Conservation (phyloP, 2,888 invertebrate species). For the Nemapogon koenigi region DNA sequence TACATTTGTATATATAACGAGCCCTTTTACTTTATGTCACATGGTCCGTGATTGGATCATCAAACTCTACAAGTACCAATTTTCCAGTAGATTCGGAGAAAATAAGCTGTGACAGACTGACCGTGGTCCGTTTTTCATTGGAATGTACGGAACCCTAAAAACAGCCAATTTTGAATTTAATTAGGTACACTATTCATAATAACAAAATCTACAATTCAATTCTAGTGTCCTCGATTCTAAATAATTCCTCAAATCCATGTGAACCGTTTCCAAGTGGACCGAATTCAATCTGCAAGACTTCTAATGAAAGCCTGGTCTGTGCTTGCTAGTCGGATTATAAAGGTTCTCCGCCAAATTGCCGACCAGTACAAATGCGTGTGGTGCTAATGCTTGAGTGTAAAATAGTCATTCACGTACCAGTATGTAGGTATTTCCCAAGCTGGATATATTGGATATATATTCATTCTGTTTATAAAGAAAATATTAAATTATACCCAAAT, state of each 20-base stretch:
- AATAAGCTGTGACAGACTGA: slow-evolving; percentile 70
- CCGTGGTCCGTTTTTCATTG: slow-evolving; percentile 81
- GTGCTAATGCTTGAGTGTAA: slow-evolving; percentile 76
- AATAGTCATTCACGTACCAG: slow-evolving; percentile 77
- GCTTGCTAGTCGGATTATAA: slow-evolving; percentile 72
- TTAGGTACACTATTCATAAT: too few species aligned
- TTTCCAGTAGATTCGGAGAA: too few species aligned
- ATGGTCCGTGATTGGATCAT: too few species aligned
- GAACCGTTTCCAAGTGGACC: slow-evolving; percentile 82
- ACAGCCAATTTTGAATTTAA: slow-evolving; percentile 12
- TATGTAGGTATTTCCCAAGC: slow-evolving; percentile 73
- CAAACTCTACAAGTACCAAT: too few species aligned
- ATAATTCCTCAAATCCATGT: slow-evolving; percentile 58
- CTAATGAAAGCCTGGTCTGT: slow-evolving; percentile 74
- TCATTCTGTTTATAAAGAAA: too few species aligned
- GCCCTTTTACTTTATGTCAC: too few species aligned
- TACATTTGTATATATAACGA: too few species aligned
- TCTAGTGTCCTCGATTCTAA: slow-evolving; percentile 25
- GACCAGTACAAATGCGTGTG: slow-evolving; percentile 76
- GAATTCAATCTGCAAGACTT: slow-evolving; percentile 72
- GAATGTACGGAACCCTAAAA: slow-evolving; percentile 65
- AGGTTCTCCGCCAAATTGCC: slow-evolving; percentile 77
- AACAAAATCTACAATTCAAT: slow-evolving; percentile 1
- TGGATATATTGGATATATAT: slow-evolving; percentile 80
- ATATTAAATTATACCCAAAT: too few species aligned